Conservation (phyloP, 2,797 vertebrate genomes). For the Danio choprae region DNA sequence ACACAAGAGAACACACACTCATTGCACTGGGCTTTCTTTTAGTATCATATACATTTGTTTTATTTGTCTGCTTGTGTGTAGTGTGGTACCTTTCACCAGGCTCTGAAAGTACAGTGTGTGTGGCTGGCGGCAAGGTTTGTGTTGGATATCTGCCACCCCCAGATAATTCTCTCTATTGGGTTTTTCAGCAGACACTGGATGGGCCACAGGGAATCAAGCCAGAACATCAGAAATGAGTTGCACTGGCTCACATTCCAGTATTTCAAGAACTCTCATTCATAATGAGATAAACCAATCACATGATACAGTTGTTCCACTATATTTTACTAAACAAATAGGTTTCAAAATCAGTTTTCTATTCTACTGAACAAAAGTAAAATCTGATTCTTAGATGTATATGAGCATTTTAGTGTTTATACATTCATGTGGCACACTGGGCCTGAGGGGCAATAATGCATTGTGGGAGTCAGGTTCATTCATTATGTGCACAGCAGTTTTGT, state of each 20-base stretch:
- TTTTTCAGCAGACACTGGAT: slow-evolving; percentile 50
- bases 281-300: neutral
- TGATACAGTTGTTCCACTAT: neutral
- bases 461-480: slow-evolving; percentile 57
- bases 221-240: slow-evolving; percentile 39
- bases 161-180: slow-evolving; percentile 72
- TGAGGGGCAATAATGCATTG: slow-evolving; percentile 69
- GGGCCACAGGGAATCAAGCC: slow-evolving; percentile 17
- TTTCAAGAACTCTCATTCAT: slow-evolving; percentile 20
- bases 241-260: neutral
- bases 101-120: slow-evolving; percentile 72
- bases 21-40: neutral
- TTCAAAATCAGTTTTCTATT: neutral
- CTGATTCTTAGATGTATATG: neutral
- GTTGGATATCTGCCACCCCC: slow-evolving; percentile 74
- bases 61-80: slow-evolving; percentile 66
- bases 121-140: slow-evolving; percentile 72
- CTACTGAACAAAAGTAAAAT: neutral
- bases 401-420: slow-evolving; percentile 49
- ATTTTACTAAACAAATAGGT: neutral
- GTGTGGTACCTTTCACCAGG: slow-evolving; percentile 12
- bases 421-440: slow-evolving; percentile 51
- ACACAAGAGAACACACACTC: neutral
- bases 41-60: slow-evolving; percentile 1
- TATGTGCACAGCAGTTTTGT: slow-evolving; percentile 50